Conservation (phyloP, 2,797 vertebrate species). For the Sebastes diploproa region DNA sequence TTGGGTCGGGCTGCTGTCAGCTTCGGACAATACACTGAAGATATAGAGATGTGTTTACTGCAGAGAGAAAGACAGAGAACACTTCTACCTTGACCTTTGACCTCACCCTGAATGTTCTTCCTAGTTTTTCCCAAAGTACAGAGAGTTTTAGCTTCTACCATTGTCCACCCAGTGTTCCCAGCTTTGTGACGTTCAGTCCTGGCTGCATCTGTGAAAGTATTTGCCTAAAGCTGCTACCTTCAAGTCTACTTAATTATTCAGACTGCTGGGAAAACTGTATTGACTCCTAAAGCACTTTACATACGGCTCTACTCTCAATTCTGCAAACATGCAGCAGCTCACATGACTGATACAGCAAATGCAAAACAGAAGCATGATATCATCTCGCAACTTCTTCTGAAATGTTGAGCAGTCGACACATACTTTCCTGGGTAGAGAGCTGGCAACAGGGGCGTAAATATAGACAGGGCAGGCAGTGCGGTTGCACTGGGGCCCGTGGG, state of each 20-base stretch:
- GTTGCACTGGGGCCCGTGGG: neutral
- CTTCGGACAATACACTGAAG: constrained; percentile 68
- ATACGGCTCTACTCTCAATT: neutral
- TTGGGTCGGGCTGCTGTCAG: constrained; percentile 62
- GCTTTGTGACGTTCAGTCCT: neutral
- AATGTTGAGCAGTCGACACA: constrained; percentile 22
- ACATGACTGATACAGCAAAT: constrained; percentile 22
- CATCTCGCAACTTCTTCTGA: constrained; percentile 20
- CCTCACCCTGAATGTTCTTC: constrained; percentile 5
- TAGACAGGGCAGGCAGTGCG: neutral
- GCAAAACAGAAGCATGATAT: constrained; percentile 38
- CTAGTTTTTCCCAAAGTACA: neutral
- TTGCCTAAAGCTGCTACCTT: neutral
- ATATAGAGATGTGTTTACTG: constrained; percentile 79
- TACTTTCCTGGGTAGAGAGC: constrained; percentile 29
- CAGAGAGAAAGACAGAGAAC: neutral
- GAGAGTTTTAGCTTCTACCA: neutral
- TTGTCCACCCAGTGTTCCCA: neutral
- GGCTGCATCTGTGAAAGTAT: neutral
- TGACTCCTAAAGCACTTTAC: neutral
- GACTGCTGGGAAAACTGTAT: neutral
- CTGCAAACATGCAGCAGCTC: neutral
- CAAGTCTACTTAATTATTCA: neutral
- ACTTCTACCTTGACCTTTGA: constrained; percentile 42
- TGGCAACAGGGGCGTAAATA: neutral